Conservation (phyloP, 1,140 invertebrate genomes). For the Calycopis cecrops region DNA sequence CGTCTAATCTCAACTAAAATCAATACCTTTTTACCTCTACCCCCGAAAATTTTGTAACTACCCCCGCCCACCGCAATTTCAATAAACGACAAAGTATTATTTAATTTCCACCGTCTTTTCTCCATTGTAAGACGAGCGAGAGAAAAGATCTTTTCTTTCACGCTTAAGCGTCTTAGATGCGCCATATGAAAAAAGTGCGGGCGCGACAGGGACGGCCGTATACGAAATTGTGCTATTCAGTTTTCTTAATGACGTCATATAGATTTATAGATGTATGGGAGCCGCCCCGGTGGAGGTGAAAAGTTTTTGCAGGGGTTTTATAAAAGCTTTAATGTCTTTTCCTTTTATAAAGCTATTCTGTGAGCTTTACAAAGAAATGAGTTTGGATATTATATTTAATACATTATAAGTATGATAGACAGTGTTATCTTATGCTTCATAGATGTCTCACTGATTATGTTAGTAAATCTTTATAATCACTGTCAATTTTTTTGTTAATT, state of each 20-base stretch:
- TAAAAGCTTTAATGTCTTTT: constrained; percentile 53
- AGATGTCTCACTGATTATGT: no score
- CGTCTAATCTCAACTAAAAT: constrained; percentile 64
- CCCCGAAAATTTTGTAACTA: constrained; percentile 61
- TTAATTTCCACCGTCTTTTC: constrained; percentile 71
- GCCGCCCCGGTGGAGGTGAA: constrained; percentile 41
- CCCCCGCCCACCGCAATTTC: constrained; percentile 50
- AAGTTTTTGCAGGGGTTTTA: constrained; percentile 48
- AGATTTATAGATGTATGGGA: constrained; percentile 65
- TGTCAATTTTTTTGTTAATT: no score
- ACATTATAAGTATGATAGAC: no score
- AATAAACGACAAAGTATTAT: constrained; percentile 74
- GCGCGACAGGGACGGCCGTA: constrained; percentile 48
- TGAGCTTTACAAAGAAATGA: no score
- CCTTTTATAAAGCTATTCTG: constrained; percentile 16
- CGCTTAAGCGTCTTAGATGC: constrained; percentile 46
- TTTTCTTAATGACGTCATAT: constrained; percentile 72
- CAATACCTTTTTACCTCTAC: constrained; percentile 67
- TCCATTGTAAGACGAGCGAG: constrained; percentile 65
- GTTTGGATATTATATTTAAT: no score
- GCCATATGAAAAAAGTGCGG: constrained; percentile 34
- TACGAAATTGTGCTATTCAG: constrained; percentile 51
- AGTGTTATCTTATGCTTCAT: no score
- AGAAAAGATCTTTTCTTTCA: constrained; percentile 40
- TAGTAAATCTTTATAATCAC: no score